Evolutionary conservation across 2,888 invertebrate genomes (phyloP).

Genomic region (Drosophila basisetae): DNA sequence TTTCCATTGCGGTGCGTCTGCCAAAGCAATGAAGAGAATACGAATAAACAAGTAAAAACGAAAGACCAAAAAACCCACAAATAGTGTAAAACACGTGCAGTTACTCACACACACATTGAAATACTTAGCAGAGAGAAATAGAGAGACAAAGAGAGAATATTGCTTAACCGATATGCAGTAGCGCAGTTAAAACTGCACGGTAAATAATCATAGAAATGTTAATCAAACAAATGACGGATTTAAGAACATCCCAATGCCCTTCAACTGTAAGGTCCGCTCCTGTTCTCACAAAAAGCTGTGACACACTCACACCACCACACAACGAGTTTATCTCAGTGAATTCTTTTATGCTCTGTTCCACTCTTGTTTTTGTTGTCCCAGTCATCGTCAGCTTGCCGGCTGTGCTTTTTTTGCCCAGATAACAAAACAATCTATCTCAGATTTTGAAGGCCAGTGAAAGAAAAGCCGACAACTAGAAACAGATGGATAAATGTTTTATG

Average conservation of each 20-base stretch:
- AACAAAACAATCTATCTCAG: slow-evolving; percentile 18
- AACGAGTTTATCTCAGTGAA: slow-evolving; percentile 14
- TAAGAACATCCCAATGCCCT: not conserved
- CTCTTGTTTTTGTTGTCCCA: slow-evolving; percentile 30
- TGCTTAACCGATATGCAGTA: slow-evolving; percentile 35
- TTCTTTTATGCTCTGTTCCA: slow-evolving; percentile 27
- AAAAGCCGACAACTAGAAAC: slow-evolving; percentile 12
- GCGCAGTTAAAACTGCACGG: slow-evolving; percentile 2
- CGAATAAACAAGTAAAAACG: slow-evolving; percentile 40
- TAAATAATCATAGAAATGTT: not conserved
- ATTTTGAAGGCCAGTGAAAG: slow-evolving; percentile 23
- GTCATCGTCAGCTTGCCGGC: slow-evolving; percentile 39
- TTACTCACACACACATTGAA: slow-evolving; percentile 8
- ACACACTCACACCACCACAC: slow-evolving; percentile 7
- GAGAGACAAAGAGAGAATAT: slow-evolving; percentile 41
- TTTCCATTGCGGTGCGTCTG: slow-evolving; percentile 57
- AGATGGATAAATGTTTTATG: slow-evolving; percentile 15
- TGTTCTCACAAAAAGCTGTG: slow-evolving; percentile 9
- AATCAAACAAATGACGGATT: not conserved
- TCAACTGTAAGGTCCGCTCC: slow-evolving; percentile 26
- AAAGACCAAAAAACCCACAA: slow-evolving; percentile 44
- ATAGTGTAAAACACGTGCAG: slow-evolving; percentile 48
- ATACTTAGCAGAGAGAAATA: slow-evolving; percentile 25
- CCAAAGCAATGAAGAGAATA: slow-evolving; percentile 50
- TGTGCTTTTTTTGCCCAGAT: slow-evolving; percentile 25